Percentiles rank a stretch among this genome's conserved stretches.
phyloP scores from a whole-genome alignment of 1,140 invertebrate species.

The Apis mellifera region DNA sequence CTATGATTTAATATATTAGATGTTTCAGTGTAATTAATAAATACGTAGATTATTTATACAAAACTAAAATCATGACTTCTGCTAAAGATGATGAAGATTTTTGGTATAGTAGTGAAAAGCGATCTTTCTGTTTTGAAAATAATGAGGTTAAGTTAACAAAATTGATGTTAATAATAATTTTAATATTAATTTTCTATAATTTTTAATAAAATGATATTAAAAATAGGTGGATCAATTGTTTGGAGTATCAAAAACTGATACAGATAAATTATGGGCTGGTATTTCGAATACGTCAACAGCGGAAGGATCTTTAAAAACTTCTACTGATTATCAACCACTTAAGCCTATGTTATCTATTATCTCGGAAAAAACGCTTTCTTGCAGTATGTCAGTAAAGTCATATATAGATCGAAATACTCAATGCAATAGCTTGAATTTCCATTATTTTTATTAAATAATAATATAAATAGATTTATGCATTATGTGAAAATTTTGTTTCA shows the following conservation, averaged over 20 bases:
- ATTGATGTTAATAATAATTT: neutral
- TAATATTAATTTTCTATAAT: neutral
- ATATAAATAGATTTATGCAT: neutral
- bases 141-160: constrained; percentile 68
- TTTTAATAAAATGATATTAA: neutral
- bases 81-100: constrained; percentile 72
- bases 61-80: constrained; percentile 52
- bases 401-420: constrained; percentile 2
- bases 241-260: constrained; percentile 72
- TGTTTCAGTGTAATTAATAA: neutral
- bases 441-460: constrained; percentile 4
- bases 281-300: constrained; percentile 69
- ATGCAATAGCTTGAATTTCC: neutral
- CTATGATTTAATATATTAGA: neutral
- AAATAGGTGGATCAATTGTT: constrained; percentile 71
- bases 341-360: constrained; percentile 77
- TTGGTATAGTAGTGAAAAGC: constrained; percentile 73
- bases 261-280: constrained; percentile 71
- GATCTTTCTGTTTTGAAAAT: constrained; percentile 74
- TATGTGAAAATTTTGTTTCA: constrained; percentile 20
- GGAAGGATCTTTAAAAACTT: constrained; percentile 63
- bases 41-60: neutral
- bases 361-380: constrained; percentile 74
- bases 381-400: constrained; percentile 69
- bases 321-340: constrained; percentile 69